Evolutionary conservation across 2,113 vertebrate genomes (phyloP), one percentile per base, ranked within the genome.

Genomic region (Zosterops pallidus): DNA sequence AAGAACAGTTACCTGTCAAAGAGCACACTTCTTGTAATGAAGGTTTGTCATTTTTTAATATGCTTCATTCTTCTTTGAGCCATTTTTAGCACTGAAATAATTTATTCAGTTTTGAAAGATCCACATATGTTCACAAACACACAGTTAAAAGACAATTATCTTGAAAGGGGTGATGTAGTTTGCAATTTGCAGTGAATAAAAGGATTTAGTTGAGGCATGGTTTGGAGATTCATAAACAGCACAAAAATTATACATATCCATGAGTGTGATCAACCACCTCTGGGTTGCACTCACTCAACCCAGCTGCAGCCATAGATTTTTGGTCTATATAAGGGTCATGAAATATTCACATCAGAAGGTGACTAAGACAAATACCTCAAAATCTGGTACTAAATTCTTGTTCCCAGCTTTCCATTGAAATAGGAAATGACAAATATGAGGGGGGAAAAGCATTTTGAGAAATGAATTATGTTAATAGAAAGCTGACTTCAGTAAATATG

Each of bases 171-270:
- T 57, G 23, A 46, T 11, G 56, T 9, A 56, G 12, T 21, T 37
- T 12, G 10, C 8, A 4, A 56, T 33, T 69, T 71, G 5, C 6
- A 44, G 24, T 41, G 53, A 62, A 62, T 11, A 35, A 62, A 53
- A 71, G 1, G 5, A 16, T 90, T 70, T 52, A 42, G 10, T 22
- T 56, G 18, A 76, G 57, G 12, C 11, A 33, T 33, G 9, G 20
- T n/a, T 52, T 65, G 42, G 26, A 74, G 41, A 23, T 35, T 26
- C 6, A 83, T 14, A 35, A 53, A 35, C 12, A 44, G 8, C 42
- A 14, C 1, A 3, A n/a, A 59, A 46, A 33, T 0, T 21, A 26
- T 17, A 23, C 2, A 12, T 18, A 63, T 24, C 9, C 16, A 9
- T 22, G 9, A 28, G 1, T 42, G 9, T 25, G 31, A 42, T 83